Evolutionary conservation across 2,888 invertebrate species (phyloP).

Genomic region (Mamestra brassicae): DNA sequence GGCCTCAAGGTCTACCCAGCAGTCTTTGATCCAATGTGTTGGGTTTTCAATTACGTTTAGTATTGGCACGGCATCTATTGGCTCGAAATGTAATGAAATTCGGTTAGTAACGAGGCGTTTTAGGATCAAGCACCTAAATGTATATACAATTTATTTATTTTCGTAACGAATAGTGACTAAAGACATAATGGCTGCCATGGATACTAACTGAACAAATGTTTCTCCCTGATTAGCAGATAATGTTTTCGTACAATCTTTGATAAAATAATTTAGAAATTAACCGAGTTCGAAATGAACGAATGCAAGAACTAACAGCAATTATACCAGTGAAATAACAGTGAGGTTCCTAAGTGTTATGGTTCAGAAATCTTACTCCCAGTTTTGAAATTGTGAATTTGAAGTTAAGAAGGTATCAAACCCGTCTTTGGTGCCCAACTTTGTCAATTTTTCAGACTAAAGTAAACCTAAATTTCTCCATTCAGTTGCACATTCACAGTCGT

Average conservation of each 20-base stretch:
- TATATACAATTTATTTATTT: not conserved
- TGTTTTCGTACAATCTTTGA: not conserved
- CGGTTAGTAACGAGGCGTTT: constrained; percentile 1
- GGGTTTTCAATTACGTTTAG: constrained; percentile 38
- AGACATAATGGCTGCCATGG: not conserved
- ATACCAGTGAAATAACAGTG: too few relatives aligned
- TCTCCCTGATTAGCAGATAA: not conserved
- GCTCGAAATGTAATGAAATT: constrained; percentile 28
- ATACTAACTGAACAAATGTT: not conserved
- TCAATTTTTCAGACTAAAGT: not conserved
- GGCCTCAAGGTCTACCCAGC: not conserved
- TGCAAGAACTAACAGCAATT: too few relatives aligned
- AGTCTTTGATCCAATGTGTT: constrained; percentile 22
- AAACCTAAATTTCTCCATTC: too few relatives aligned
- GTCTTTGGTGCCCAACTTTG: not conserved
- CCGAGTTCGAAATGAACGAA: too few relatives aligned
- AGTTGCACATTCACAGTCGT: not conserved
- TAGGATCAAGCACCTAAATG: not conserved
- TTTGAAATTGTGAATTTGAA: too few relatives aligned
- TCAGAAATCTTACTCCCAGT: not conserved
- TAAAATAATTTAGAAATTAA: too few relatives aligned
- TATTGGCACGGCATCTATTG: constrained; percentile 37
- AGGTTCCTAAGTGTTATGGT: too few relatives aligned
- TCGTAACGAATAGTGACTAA: not conserved
- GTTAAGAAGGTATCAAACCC: not conserved